Base-by-base conservation (phyloP, 2,888 invertebrate genomes). In the Salticus scenicus region DNA sequence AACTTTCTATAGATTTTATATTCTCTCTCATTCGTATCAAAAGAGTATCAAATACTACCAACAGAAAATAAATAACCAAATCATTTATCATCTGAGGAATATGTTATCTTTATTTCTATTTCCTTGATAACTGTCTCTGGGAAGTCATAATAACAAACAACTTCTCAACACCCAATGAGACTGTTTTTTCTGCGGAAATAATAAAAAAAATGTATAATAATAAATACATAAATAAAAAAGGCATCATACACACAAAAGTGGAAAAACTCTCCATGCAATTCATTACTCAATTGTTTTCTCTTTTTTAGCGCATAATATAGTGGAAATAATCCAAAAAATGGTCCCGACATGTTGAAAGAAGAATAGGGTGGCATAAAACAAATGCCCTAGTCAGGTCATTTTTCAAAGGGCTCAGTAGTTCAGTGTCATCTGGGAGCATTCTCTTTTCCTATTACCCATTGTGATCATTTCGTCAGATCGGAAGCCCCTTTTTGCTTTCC, bases 281-380 rank as follows among this genome's bases (percentile, higher is more conserved):
- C 77, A 72, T 84, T 77, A 84, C 73, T 69, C 83, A 37, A 73
- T 84, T 84, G 83, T 84, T 84, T 75, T 70, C 75, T 69, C 57
- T 70, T 69, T 67, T 74, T 64, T 57, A 31, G 41, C 73, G 63
- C 77, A 69, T 73, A 84, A 84, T 84, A 66, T 47, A 84, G 77
- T 77, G 67, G 77, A 66, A 76, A 72, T 71, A 41, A 37, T 28
- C 42, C 27, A 51, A 76, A 71, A 72, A 83, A 66, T 31, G 24
- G 47, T 1, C 47, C 33, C 57, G 72, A 73, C 77, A 84, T 84
- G 83, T 84, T 84, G 77, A 84, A 78, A 84, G 83, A 82, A 82
- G 82, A 84, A 84, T 84, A 73, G 77, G 66, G 57, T 84, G 83
- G 76, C 83, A 73, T 77, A 77, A 84, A 84, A 84, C 83, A 84